Base-by-base conservation (phyloP, 2,888 invertebrate species). In the Rhingia rostrata region DNA sequence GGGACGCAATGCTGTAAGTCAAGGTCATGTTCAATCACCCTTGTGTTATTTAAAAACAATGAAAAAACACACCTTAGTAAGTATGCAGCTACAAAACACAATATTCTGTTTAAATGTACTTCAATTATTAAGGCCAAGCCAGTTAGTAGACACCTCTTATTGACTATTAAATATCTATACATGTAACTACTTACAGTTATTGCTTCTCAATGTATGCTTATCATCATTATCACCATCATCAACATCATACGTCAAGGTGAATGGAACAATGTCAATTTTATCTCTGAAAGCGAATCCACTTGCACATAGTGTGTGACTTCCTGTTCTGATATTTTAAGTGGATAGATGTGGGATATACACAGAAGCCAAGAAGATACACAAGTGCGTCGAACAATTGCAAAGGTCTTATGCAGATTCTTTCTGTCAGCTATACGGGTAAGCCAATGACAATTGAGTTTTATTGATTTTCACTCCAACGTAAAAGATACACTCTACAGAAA, bases 381-480 rank as follows among this genome's bases (percentile, higher is more conserved):
- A 43, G n/a, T 9, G 9, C 53, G n/a, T 4, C 37, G 47, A 49
- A 41, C 49, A 32, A 60, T 49, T 60, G 60, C 70, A 70, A 70
- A 51, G 60, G 60, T 33, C 70, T 60, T 60, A 70, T 70, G 49
- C 49, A 51, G 49, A 70, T 70, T 41, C 49, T 70, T 70, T n/a
- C 35, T 49, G 32, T 41, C 43, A 14, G 22, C 10, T 3, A 45
- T 37, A 10, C 47, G 49, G 33, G 33, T 60, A 32, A 60, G 49
- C 70, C 70, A 70, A 51, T 70, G 70, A 70, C 70, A 70, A 60
- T 70, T 70, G 70, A 32, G 49, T 60, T 49, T 49, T 51, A 70
- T 70, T 70, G 70, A 70, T 70, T 70, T 70, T 14, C 60, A 70
- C 70, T 70, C 32, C n/a, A 70, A 70, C 70, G 35, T 70, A 70